A percentile compares a stretch with the other conserved stretches of the same genome.
phyloP scores from a whole-genome alignment of 2,797 vertebrate genomes.

The Gila robusta region DNA sequence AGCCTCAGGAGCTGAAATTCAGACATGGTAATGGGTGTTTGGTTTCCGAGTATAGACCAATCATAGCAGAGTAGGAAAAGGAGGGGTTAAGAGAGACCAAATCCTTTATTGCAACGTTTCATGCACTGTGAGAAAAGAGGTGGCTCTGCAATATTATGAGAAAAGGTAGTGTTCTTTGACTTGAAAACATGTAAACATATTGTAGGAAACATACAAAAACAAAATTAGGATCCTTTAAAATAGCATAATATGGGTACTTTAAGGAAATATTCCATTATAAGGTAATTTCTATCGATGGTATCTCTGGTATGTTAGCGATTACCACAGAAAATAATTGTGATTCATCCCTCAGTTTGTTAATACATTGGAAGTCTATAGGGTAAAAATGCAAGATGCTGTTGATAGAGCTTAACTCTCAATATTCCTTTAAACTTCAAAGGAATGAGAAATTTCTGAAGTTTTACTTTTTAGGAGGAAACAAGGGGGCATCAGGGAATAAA shows the following conservation, averaged over 20 bases:
- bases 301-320: background rate
- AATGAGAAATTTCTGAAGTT: conserved; percentile 28
- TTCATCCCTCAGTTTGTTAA: background rate
- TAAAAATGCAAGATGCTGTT: background rate
- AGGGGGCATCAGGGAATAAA: conserved; percentile 55
- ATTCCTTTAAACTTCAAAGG: background rate
- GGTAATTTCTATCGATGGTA: background rate
- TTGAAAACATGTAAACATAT: background rate
- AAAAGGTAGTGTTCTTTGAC: background rate
- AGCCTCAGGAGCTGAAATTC: too few species aligned
- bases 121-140: background rate
- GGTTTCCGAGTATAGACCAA: background rate
- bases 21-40: background rate
- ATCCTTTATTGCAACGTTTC: background rate
- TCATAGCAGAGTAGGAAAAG: background rate
- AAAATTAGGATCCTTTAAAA: background rate
- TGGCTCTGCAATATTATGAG: background rate
- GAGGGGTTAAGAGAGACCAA: background rate
- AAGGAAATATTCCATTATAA: background rate
- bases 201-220: background rate
- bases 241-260: background rate
- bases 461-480: conserved; percentile 51
- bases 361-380: background rate
- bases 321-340: background rate
- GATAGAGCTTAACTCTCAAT: background rate